phyloP scores from a whole-genome alignment of 2,888 invertebrate species.

The Drosophila helvetica region DNA sequence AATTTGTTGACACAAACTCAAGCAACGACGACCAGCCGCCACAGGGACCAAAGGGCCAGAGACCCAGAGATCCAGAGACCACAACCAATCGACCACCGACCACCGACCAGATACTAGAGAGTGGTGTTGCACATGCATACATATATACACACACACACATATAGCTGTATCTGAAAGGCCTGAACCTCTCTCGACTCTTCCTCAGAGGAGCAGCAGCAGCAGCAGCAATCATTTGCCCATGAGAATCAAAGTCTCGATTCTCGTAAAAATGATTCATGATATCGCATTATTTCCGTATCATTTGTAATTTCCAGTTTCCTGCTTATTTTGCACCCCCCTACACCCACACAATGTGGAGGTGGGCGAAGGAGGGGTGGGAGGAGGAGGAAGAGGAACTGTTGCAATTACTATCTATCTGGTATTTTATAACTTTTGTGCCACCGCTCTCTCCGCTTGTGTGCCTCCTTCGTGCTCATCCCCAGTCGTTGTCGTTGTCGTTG shows the following conservation, averaged over 20 bases:
- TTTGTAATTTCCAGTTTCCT: slow-evolving; percentile 79
- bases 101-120: slow-evolving; percentile 7
- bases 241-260: slow-evolving; percentile 77
- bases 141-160: neutral
- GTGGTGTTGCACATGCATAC: slow-evolving; percentile 55
- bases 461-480: neutral
- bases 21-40: slow-evolving; percentile 8
- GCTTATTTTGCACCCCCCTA: slow-evolving; percentile 64
- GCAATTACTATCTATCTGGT: slow-evolving; percentile 77
- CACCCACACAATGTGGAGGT: no score
- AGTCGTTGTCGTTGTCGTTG: neutral
- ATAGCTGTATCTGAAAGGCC: neutral
- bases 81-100: slow-evolving; percentile 2
- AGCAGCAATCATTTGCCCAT: slow-evolving; percentile 58
- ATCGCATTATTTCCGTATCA: slow-evolving; percentile 79
- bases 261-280: slow-evolving; percentile 78
- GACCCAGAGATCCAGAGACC: neutral
- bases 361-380: no score
- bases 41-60: neutral
- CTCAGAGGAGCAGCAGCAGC: slow-evolving; percentile 11
- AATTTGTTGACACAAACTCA: slow-evolving; percentile 57
- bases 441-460: neutral
- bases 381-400: slow-evolving; percentile 25
- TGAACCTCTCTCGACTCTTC: neutral
- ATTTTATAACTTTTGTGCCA: slow-evolving; percentile 76